Conservation (phyloP, 2,888 invertebrate species). For the Ischnura elegans region DNA sequence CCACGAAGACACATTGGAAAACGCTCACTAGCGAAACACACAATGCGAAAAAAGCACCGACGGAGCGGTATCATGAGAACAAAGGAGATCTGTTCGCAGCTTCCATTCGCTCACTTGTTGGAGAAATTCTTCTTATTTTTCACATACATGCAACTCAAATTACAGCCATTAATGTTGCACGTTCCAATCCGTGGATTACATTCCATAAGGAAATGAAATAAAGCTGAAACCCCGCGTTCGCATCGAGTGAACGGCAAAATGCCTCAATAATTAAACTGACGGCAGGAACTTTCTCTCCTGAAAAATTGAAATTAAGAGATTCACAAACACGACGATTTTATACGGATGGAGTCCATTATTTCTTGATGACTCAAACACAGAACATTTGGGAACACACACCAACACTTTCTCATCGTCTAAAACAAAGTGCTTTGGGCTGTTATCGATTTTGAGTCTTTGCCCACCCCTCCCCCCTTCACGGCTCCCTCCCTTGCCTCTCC, state of each 20-base stretch:
- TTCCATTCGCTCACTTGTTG: neutral
- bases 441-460: conserved; percentile 36
- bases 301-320: neutral
- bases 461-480: neutral
- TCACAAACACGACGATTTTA: neutral
- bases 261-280: neutral
- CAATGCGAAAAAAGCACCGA: too few species aligned
- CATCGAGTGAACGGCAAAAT: neutral
- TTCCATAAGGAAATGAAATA: neutral
- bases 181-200: neutral
- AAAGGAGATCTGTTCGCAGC: neutral
- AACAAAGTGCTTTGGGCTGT: conserved; percentile 50
- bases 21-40: too few species aligned
- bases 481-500: neutral
- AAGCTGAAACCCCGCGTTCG: neutral
- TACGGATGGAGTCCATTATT: neutral
- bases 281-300: neutral
- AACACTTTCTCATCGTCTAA: conserved; percentile 18
- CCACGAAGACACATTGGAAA: too few species aligned
- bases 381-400: conserved; percentile 8
- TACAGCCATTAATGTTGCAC: neutral
- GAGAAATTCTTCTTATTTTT: neutral
- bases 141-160: neutral
- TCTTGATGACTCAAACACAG: neutral
- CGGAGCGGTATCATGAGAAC: too few species aligned